Evolutionary conservation across 2,888 invertebrate species (phyloP), one percentile per base, ranked within the genome.

Genomic region (Tetragnatha montana): DNA sequence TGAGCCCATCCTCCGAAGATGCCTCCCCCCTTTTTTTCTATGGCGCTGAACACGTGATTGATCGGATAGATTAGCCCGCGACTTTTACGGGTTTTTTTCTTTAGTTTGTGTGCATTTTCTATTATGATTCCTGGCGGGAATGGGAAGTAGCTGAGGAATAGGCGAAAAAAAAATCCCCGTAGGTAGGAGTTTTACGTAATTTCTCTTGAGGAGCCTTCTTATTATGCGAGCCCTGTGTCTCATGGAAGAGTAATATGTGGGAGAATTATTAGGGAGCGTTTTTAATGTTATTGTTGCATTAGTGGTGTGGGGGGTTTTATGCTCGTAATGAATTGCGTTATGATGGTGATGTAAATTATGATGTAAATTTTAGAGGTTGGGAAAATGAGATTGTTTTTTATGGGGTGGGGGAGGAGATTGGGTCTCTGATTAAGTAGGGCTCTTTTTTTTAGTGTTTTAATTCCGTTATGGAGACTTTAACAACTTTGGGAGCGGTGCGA

Each of bases 51-150:
- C 69, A 6, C 21, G 74, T 87, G 87, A 87, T 87, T 81, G 87
- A 87, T 87, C 75, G 81, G 87, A 87, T 87, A 76, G 76, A 87
- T 87, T 87, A 87, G 81, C 81, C 50, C 17, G 75, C 35, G 21
- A 51, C 69, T 80, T 68, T 81, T 35, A 35, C 35, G 35, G 4
- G 35, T 35, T 35, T 17, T 81, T 81, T 71, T 81, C 49, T 3
- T 71, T 22, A 21, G 21, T 81, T 76, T 19, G 47, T 50, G 49
- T 84, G 60, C 21, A n/a, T 17, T 51, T 22, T 50, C 70, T 68
- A 35, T 47, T 50, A 69, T 35, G 35, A 35, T 75, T 70, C 75
- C 76, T 76, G 14, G 60, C 22, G 49, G 17, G 73, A 51, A 73
- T 81, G 73, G 21, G 75, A 76, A 74, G 82, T 21, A 14, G 10